A percentile compares a stretch with the other conserved stretches of the same genome.
These are phyloP conservation scores for Lerema accius DNA, from an alignment of 1,140 invertebrate species.

Conservation along the genomic window DNA sequence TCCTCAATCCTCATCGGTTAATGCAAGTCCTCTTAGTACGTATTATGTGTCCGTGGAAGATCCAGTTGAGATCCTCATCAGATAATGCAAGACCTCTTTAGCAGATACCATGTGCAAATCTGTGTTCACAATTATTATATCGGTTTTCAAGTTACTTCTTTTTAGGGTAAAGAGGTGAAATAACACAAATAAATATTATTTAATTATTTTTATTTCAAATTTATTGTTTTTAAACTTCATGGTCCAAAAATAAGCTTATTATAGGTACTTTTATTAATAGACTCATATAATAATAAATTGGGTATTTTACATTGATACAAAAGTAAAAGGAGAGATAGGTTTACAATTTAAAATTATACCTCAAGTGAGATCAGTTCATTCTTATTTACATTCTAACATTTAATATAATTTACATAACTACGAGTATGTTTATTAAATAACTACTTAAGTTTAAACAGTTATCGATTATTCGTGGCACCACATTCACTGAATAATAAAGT, in stretches of 20 bases:
- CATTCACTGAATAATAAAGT: conserved; percentile 28
- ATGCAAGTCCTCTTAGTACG: too few species aligned
- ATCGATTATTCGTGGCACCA: conserved; percentile 30
- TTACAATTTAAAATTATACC: conserved; percentile 28
- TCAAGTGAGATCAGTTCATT: conserved; percentile 30
- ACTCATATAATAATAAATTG: conserved; percentile 16
- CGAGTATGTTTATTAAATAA: conserved; percentile 21
- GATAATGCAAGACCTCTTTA: too few species aligned
- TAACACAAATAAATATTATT: conserved; percentile 12
- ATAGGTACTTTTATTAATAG: not conserved
- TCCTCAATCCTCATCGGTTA: too few species aligned
- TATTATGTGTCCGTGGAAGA: too few species aligned
- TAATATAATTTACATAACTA: conserved; percentile 29
- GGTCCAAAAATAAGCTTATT: conserved; percentile 19
- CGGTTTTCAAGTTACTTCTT: too few species aligned
- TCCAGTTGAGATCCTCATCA: too few species aligned
- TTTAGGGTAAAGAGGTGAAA: conserved; percentile 9
- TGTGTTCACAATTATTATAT: too few species aligned
- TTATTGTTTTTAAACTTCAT: conserved; percentile 17
- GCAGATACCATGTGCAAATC: too few species aligned
- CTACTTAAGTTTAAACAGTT: conserved; percentile 19
- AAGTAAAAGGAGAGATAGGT: conserved; percentile 17
- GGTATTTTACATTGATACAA: conserved; percentile 16
- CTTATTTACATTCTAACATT: conserved; percentile 21
- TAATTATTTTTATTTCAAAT: conserved; percentile 16